phyloP scores from a whole-genome alignment of 2,888 invertebrate species.

The Tenthredo scrophulariae region DNA sequence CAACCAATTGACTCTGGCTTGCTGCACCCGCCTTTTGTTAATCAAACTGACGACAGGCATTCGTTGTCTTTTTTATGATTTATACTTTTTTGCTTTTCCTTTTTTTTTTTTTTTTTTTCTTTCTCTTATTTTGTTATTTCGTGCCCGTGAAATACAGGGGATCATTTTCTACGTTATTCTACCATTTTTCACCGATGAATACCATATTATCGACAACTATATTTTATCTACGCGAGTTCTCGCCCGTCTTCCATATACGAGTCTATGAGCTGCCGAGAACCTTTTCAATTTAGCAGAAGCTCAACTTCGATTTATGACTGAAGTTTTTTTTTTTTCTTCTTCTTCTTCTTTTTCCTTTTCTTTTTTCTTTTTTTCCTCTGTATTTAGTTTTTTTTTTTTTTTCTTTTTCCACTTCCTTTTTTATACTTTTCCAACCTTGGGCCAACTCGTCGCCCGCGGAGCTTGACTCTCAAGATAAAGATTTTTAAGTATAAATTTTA shows the following conservation, averaged over 20 bases:
- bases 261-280: slow-evolving; percentile 37
- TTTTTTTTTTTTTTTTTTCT: slow-evolving; percentile 10
- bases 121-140: neutral
- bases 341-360: neutral
- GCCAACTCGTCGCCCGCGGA: slow-evolving; percentile 33
- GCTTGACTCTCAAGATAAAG: slow-evolving; percentile 35
- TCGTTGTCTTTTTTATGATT: slow-evolving; percentile 21
- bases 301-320: slow-evolving; percentile 47
- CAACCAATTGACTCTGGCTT: slow-evolving; percentile 26
- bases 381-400: neutral
- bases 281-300: slow-evolving; percentile 49
- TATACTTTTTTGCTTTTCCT: neutral
- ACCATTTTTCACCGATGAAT: slow-evolving; percentile 35
- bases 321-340: slow-evolving; percentile 11
- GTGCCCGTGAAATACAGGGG: neutral
- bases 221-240: slow-evolving; percentile 36
- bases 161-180: slow-evolving; percentile 38
- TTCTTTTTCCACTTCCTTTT: slow-evolving; percentile 52
- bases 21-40: slow-evolving; percentile 5
- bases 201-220: slow-evolving; percentile 29
- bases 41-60: slow-evolving; percentile 31
- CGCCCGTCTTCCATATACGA: slow-evolving; percentile 40
- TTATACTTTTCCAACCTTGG: slow-evolving; percentile 59
- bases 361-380: slow-evolving; percentile 61
- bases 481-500: slow-evolving; percentile 42